Base-by-base conservation (phyloP, 2,888 invertebrate genomes). In the Taenaris catops region DNA sequence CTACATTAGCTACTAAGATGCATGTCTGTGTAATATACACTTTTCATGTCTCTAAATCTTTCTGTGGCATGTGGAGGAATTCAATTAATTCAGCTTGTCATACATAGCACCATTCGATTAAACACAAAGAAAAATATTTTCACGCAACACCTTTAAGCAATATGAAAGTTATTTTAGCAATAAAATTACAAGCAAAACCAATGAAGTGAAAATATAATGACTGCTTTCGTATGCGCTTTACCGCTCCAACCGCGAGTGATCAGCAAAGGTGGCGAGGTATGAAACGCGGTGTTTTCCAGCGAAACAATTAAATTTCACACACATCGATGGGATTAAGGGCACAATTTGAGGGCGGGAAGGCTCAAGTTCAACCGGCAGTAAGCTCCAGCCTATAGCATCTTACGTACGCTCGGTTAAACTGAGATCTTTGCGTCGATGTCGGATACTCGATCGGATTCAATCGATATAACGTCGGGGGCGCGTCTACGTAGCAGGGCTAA, bases 271-370 rank as follows among this genome's bases (percentile, higher is more conserved):
- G 63, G 49, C 57, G 61, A 57, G 58, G 70, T 68, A 64, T 69
- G 59, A 69, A 78, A 70, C 55, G 58, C 57, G 59, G 65, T 66
- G 64, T 72, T 79, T 75, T 75, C 70, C 65, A 58, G 69, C 70
- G 72, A 78, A 76, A 81, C 75, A 83, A 84, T 81, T 79, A 75
- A 81, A 81, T 79, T 75, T 61, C 63, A 66, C 79, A 74, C 75
- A 76, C 73, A 63, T 74, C 64, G 69, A 56, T 65, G 62, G 61
- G 56, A 73, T 74, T 70, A 70, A 53, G 56, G 65, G 66, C 55
- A 54, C 60, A 60, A 58, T 63, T 68, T 56, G 60, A 52, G 53
- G 54, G 58, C 51, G 57, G 56, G 51, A 54, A 53, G 57, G 58
- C 48, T 37, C 44, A 50, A 52, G 50, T 49, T 51, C 38, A 43